Conservation (phyloP, 2,888 invertebrate species). For the Miltochrista miniata region DNA sequence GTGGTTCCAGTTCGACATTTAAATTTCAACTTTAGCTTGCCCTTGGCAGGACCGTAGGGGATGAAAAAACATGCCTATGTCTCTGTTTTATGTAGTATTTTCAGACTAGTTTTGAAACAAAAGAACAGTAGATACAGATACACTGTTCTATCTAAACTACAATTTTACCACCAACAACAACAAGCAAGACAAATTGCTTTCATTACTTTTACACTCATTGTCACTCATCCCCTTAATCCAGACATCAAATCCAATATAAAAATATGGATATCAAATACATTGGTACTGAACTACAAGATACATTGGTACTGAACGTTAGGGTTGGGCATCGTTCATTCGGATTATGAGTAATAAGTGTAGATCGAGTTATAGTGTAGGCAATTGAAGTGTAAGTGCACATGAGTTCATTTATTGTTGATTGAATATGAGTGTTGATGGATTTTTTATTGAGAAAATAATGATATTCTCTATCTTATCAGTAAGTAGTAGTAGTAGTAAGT, state of each 20-base stretch:
- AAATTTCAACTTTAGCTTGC: too few species aligned
- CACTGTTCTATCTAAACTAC: too few species aligned
- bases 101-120: too few species aligned
- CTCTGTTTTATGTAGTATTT: too few species aligned
- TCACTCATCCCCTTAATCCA: slow-evolving; percentile 44
- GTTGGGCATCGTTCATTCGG: slow-evolving; percentile 58
- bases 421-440: slow-evolving; percentile 3
- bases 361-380: slow-evolving; percentile 10
- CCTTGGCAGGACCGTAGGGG: too few species aligned
- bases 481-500: too few species aligned
- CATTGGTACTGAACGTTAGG: slow-evolving; percentile 65
- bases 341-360: slow-evolving; percentile 46
- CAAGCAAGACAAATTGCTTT: slow-evolving; percentile 10
- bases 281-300: slow-evolving; percentile 58
- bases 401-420: slow-evolving; percentile 14
- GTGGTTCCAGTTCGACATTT: too few species aligned
- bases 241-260: slow-evolving; percentile 63
- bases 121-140: too few species aligned
- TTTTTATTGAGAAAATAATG: slow-evolving; percentile 8
- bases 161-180: slow-evolving; percentile 8
- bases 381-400: slow-evolving; percentile 12
- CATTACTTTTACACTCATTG: slow-evolving; percentile 27
- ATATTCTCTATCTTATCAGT: neutral
- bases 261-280: slow-evolving; percentile 63
- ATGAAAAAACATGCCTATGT: too few species aligned